Base-by-base conservation (phyloP, 1,140 invertebrate species). In the Brachionus koreanus region DNA sequence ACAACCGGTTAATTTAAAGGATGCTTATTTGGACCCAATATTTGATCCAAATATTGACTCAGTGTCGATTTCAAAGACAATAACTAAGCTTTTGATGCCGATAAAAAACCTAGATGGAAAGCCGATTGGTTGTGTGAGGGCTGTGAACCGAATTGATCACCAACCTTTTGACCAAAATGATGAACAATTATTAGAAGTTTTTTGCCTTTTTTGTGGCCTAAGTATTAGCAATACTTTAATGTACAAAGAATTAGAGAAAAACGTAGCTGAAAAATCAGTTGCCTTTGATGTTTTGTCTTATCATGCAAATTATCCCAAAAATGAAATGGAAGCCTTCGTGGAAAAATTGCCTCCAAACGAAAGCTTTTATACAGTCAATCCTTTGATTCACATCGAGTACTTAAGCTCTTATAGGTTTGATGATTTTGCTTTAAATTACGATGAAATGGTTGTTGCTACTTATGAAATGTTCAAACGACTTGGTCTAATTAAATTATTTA, bases 211-310 rank as follows among this genome's bases (percentile, higher is more conserved):
- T 87, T 97, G 95, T 87, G 95, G 95, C 5, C 91, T 97, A 61
- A 95, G 95, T 1, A 97, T 98, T 77, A 94, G 97, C 87, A 98
- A 98, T 87, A 97, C 95, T 0, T 94, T 96, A 86, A 96, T 97
- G 93, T 98, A 97, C 87, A 95, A 97, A 87, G 86, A 85, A 43
- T 84, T 86, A 5, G 83, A 86, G 42, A 85, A 95, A 87, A 90
- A 97, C n/a, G 96, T 97, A 93, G 95, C 95, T 3, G 96, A 97
- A 86, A 95, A 97, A 87, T 94, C 95, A 89, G 94, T 97, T 3
- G 95, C 96, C 0, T 87, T 98, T 16, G 96, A 98, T 87, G 96
- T 95, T 87, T 89, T 98, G 49, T 96, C 95, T 4, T 98, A 98
- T 88, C 96, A 98, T 88, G 95, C 95, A 7, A 95, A 95, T 0